Conservation (phyloP, 2,113 vertebrate species). For the Phalacrocorax aristotelis region DNA sequence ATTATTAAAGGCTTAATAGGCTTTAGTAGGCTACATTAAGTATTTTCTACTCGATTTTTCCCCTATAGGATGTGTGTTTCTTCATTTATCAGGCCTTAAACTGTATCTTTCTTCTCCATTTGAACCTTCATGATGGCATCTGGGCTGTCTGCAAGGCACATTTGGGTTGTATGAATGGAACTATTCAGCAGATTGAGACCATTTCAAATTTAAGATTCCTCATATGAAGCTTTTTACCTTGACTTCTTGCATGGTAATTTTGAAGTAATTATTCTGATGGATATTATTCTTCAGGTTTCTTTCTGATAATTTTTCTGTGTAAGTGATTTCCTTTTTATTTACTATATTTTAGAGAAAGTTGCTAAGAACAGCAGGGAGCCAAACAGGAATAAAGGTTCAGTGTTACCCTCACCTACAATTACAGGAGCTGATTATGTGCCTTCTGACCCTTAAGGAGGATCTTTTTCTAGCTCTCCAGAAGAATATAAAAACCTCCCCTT, state of each 20-base stretch:
- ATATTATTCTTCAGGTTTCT: neutral
- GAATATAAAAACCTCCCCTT: neutral
- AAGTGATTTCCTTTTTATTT: neutral
- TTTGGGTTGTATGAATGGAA: neutral
- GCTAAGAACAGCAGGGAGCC: neutral
- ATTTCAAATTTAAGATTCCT: neutral
- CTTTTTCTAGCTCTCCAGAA: neutral
- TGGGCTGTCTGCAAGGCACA: neutral
- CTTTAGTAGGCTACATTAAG: neutral
- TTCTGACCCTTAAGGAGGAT: neutral
- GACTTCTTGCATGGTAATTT: neutral
- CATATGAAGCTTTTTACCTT: neutral
- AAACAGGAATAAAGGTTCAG: neutral
- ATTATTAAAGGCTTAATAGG: neutral
- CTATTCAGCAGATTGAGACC: neutral
- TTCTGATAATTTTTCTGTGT: neutral
- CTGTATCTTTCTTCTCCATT: neutral
- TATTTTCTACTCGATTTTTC: neutral
- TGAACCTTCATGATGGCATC: neutral
- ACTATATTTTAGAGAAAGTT: neutral
- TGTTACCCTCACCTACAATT: neutral
- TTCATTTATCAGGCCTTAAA: neutral
- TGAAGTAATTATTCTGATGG: neutral
- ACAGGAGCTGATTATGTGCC: neutral
- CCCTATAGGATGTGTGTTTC: neutral